phyloP scores from a whole-genome alignment of 2,888 invertebrate genomes.

The Onchidella celtica region DNA sequence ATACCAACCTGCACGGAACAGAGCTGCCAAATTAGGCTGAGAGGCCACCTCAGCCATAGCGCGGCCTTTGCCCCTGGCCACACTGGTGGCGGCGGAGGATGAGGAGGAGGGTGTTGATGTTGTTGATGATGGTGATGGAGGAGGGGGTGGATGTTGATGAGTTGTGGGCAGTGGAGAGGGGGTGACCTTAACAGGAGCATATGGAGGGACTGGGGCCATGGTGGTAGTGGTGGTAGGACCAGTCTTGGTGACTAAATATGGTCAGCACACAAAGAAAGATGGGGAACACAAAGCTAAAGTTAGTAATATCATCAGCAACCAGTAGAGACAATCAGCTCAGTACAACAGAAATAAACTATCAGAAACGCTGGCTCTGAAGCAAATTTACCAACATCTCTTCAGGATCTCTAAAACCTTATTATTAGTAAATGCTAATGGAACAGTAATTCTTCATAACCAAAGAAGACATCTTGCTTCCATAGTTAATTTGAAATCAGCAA shows the following conservation, averaged over 20 bases:
- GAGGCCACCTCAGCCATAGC: slow-evolving; percentile 62
- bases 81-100: neutral
- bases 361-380: too few species aligned
- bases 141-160: slow-evolving; percentile 4
- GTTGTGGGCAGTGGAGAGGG: neutral
- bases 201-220: neutral
- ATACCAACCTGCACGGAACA: slow-evolving; percentile 61
- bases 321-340: too few species aligned
- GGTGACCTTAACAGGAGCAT: slow-evolving; percentile 2
- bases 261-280: slow-evolving; percentile 6
- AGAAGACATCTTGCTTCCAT: too few species aligned
- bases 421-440: too few species aligned
- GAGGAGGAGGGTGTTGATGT: slow-evolving; percentile 25
- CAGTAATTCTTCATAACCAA: too few species aligned
- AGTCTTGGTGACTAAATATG: slow-evolving; percentile 29
- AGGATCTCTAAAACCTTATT: too few species aligned
- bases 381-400: too few species aligned
- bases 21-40: slow-evolving; percentile 62
- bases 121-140: slow-evolving; percentile 38
- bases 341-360: too few species aligned
- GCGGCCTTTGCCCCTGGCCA: neutral
- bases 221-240: neutral
- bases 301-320: slow-evolving; percentile 2
- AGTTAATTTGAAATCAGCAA: too few species aligned
- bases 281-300: neutral